Evolutionary conservation across 2,797 vertebrate genomes (phyloP), one percentile per base, ranked within the genome.

Genomic region (Phoeniculus purpureus): DNA sequence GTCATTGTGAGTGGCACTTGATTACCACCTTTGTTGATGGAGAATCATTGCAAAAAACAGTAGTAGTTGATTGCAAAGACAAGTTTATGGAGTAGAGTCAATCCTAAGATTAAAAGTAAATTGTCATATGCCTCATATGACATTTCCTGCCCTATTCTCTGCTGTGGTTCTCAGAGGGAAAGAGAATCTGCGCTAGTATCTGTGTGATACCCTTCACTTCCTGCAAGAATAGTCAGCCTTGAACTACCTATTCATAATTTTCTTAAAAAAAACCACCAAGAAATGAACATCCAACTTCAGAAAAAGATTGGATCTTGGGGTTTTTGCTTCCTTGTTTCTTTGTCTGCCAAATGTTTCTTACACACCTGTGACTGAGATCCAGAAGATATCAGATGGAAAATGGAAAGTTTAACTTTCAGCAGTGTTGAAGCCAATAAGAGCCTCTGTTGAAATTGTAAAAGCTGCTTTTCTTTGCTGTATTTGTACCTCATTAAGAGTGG

Each of bases 351-450:
- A 52, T 83, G 23, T 16, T 87, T 75, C 51, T 83, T 75, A 12
- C 0, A 19, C 7, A 51, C 12, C 40, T 37, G 31, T 79, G 90
- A 47, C 65, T 22, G 45, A 64, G 60, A 52, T 66, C 81, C 76
- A 86, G 40, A 65, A 74, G 73, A 25, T 81, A 67, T 48, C 75
- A 68, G 84, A 61, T 90, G 40, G 68, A 26, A 82, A 55, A 43
- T 71, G 68, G 54, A 68, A 80, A 58, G 45, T 25, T 51, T 84
- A 87, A 11, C 20, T 90, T 92, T 90, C 88, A 94, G 17, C 56
- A 40, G 29, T 20, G 29, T 37, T 25, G 64, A 77, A 84, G 79
- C 17, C 22, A 55, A 13, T 83, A 75, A 81, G 80, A 95, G 23
- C 27, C 3, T 0, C 7, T 70, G 92, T 74, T 90, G 89, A 91